These are phyloP conservation scores for Kryptopterus vitreolus DNA, from an alignment of 2,797 vertebrate species.

Conservation along the genomic window DNA sequence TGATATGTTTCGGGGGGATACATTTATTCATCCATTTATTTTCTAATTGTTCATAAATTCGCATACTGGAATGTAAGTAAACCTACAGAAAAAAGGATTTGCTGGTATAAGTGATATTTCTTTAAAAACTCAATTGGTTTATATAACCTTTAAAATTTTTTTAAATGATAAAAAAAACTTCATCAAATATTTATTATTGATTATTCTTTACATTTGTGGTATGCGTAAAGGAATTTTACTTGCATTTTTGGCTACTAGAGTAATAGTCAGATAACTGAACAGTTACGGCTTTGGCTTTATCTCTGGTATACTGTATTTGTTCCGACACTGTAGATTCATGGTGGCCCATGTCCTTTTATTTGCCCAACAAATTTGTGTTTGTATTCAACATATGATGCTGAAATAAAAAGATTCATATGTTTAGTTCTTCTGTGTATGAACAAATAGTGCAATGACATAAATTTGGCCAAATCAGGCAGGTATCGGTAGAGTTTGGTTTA, in stretches of 20 bases:
- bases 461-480: background rate
- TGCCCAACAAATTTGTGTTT: too few species aligned
- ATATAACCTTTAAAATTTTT: background rate
- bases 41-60: background rate
- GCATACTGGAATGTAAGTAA: slow-evolving; percentile 27
- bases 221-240: background rate
- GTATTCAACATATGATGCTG: background rate
- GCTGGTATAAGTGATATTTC: background rate
- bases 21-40: background rate
- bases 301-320: background rate
- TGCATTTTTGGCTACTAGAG: slow-evolving; percentile 6
- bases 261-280: background rate
- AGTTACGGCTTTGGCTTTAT: slow-evolving; percentile 17
- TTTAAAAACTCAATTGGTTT: slow-evolving; percentile 9
- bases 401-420: background rate
- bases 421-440: background rate
- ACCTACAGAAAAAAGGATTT: background rate
- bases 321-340: background rate
- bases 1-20: background rate
- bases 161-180: background rate
- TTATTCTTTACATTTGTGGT: background rate
- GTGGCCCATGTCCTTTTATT: background rate
- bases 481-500: background rate
- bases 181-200: background rate
- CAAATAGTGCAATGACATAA: background rate